Evolutionary conservation across 2,797 vertebrate species (phyloP).

Genomic region (Pseudomugil tenellus): DNA sequence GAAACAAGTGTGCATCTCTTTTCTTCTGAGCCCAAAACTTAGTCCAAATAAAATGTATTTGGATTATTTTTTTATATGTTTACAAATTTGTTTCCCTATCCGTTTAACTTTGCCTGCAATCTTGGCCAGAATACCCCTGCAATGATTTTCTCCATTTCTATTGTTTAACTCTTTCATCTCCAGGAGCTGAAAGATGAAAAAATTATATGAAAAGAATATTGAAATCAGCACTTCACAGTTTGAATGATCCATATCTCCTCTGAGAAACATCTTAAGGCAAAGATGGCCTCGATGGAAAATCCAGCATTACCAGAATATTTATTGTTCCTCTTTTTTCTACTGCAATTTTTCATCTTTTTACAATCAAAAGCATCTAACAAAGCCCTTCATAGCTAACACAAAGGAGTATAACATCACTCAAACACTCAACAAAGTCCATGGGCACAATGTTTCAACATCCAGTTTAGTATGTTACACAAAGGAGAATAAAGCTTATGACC

Average conservation of each 20-base stretch:
- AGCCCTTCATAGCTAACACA: background rate
- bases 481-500: background rate
- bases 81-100: constrained; percentile 11
- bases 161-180: constrained; percentile 31
- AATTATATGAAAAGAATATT: constrained; percentile 40
- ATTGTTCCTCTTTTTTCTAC: background rate
- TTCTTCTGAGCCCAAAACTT: constrained; percentile 1
- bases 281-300: constrained; percentile 30
- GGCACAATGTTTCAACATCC: background rate
- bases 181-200: constrained; percentile 23
- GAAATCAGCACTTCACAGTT: constrained; percentile 13
- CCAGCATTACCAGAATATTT: constrained; percentile 7
- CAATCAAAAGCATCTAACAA: background rate
- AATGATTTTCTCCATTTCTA: constrained; percentile 25
- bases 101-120: constrained; percentile 6
- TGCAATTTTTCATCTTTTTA: constrained; percentile 2
- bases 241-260: constrained; percentile 22
- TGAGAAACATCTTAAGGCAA: constrained; percentile 17
- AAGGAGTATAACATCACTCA: background rate
- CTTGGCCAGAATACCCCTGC: constrained; percentile 9
- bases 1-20: background rate
- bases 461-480: background rate
- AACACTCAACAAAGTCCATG: background rate
- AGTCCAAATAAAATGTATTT: constrained; percentile 2
- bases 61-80: background rate